A percentile compares a stretch with the other conserved stretches of the same genome.
phyloP scores from a whole-genome alignment of 2,113 vertebrate species.

The Naja naja region DNA sequence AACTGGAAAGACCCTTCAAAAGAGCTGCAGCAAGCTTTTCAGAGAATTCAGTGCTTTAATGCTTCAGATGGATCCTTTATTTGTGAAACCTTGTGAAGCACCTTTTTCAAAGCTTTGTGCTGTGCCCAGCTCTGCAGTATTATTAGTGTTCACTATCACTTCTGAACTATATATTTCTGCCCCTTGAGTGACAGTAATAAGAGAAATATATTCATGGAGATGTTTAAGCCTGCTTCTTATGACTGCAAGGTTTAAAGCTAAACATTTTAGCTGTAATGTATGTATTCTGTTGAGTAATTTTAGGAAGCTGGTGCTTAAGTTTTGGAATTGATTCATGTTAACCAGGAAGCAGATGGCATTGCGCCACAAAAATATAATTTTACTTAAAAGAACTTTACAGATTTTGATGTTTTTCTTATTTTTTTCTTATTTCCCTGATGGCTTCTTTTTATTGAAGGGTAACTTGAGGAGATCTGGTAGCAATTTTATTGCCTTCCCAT shows the following conservation, averaged over 20 bases:
- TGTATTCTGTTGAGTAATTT: constrained; percentile 62
- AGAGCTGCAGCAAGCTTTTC: neutral
- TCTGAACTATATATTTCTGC: constrained; percentile 25
- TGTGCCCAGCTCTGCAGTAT: neutral
- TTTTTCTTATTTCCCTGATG: constrained; percentile 75
- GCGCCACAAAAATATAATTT: constrained; percentile 70
- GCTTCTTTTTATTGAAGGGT: constrained; percentile 79
- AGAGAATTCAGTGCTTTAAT: neutral
- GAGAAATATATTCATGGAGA: constrained; percentile 40
- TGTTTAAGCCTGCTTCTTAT: constrained; percentile 45
- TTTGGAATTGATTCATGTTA: constrained; percentile 70
- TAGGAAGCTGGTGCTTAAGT: constrained; percentile 56
- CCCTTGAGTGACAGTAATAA: constrained; percentile 40
- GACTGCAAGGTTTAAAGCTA: constrained; percentile 51
- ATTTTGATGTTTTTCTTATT: constrained; percentile 74
- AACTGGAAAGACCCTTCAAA: neutral
- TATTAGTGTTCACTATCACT: constrained; percentile 26
- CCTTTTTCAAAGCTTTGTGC: neutral
- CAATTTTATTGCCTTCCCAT: constrained; percentile 78
- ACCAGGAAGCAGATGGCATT: constrained; percentile 69
- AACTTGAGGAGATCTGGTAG: constrained; percentile 80
- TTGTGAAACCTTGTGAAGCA: neutral
- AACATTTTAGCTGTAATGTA: constrained; percentile 40
- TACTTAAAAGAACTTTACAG: constrained; percentile 72
- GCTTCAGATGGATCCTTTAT: neutral